Conservation (phyloP, 1,140 invertebrate species). For the Trachymyrmex cornetzi region DNA sequence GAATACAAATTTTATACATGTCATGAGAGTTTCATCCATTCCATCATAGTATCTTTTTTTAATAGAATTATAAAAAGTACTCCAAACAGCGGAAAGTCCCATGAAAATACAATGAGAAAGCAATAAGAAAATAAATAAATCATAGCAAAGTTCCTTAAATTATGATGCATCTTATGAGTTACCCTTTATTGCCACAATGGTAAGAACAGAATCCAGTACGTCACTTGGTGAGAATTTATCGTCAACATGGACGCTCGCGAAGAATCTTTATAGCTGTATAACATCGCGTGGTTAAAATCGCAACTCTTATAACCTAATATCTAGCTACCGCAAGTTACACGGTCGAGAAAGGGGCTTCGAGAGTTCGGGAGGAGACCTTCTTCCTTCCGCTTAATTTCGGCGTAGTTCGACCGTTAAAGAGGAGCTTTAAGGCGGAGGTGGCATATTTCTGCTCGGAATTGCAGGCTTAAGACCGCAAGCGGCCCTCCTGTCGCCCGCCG, state of each 20-base stretch:
- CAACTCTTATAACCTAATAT: slow-evolving; percentile 47
- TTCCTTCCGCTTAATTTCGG: slow-evolving; percentile 77
- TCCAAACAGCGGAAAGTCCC: neutral
- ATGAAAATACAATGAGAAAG: slow-evolving; percentile 34
- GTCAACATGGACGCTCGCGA: slow-evolving; percentile 57
- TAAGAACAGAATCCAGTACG: neutral
- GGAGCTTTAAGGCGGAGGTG: slow-evolving; percentile 67
- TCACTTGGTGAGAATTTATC: slow-evolving; percentile 62
- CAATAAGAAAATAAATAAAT: slow-evolving; percentile 44
- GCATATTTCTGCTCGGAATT: slow-evolving; percentile 78
- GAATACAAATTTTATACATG: neutral
- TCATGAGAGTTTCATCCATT: neutral
- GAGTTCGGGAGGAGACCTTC: slow-evolving; percentile 1
- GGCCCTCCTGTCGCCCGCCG: slow-evolving; percentile 67
- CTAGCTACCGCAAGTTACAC: slow-evolving; percentile 31
- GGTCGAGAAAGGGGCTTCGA: neutral
- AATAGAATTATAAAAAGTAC: neutral
- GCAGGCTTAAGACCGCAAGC: slow-evolving; percentile 76
- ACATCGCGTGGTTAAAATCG: slow-evolving; percentile 35
- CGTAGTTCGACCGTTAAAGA: slow-evolving; percentile 76
- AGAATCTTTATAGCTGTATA: slow-evolving; percentile 39
- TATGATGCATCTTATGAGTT: slow-evolving; percentile 33
- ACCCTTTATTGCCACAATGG: slow-evolving; percentile 65
- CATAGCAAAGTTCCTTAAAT: slow-evolving; percentile 48
- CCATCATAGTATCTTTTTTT: neutral